A percentile compares a stretch with the other conserved stretches of the same genome.
These are phyloP conservation scores for Phyllotreta cruciferae DNA, from an alignment of 2,888 invertebrate species.

Conservation along the genomic window DNA sequence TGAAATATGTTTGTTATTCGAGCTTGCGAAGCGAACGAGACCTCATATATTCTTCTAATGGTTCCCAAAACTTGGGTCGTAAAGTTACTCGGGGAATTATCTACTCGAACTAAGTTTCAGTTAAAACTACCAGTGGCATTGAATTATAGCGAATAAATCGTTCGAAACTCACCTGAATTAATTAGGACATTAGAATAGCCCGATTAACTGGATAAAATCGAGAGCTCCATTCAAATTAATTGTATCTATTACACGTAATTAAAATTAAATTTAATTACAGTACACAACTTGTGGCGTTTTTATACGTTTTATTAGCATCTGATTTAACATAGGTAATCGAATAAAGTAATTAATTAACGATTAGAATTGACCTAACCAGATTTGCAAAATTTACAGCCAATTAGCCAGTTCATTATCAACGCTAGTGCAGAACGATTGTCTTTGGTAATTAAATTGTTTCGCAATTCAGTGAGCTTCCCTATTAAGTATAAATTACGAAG, in stretches of 20 bases:
- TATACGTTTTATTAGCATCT: too few species aligned
- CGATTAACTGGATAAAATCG: not conserved
- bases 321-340: too few species aligned
- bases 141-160: slow-evolving; percentile 8
- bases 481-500: slow-evolving; percentile 13
- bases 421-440: slow-evolving; percentile 7
- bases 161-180: slow-evolving; percentile 11
- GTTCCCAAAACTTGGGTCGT: slow-evolving; percentile 1
- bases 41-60: not conserved
- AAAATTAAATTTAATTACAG: too few species aligned
- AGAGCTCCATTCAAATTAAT: not conserved
- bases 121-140: slow-evolving; percentile 8
- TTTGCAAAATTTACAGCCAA: slow-evolving; percentile 16
- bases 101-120: not conserved
- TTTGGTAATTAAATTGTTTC: slow-evolving; percentile 18
- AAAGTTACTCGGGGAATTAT: slow-evolving; percentile 1
- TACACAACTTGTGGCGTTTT: too few species aligned
- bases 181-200: slow-evolving; percentile 8
- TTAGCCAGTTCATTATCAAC: slow-evolving; percentile 15
- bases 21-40: too few species aligned
- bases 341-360: too few species aligned
- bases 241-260: too few species aligned
- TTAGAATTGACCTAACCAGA: too few species aligned
- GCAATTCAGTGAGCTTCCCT: slow-evolving; percentile 19
- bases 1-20: too few species aligned